phyloP scores from a whole-genome alignment of 2,113 vertebrate species.

The Ammospiza nelsoni region DNA sequence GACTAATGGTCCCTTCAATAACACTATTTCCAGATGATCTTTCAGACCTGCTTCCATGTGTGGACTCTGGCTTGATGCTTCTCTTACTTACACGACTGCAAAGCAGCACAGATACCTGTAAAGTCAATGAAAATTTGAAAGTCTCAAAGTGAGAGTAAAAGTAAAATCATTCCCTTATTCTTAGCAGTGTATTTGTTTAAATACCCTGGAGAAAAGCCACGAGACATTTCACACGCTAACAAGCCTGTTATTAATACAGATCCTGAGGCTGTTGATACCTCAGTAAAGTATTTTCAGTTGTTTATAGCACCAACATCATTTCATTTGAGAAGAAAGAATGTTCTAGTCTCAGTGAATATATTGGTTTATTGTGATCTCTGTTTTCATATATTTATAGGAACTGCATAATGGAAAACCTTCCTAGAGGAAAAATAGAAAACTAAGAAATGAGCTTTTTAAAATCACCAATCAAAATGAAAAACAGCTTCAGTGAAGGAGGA shows the following conservation, averaged over 20 bases:
- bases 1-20: neutral
- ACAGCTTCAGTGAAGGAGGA: slow-evolving; percentile 15
- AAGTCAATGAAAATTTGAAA: neutral
- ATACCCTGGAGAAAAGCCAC: slow-evolving; percentile 9
- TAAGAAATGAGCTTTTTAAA: slow-evolving; percentile 52
- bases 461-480: slow-evolving; percentile 54
- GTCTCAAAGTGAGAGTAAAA: neutral
- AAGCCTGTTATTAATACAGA: slow-evolving; percentile 34
- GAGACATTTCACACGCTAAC: slow-evolving; percentile 24
- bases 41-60: neutral
- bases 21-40: neutral
- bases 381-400: slow-evolving; percentile 27
- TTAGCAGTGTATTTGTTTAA: slow-evolving; percentile 14
- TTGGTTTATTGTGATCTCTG: slow-evolving; percentile 12
- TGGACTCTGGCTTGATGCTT: neutral
- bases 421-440: slow-evolving; percentile 28
- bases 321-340: slow-evolving; percentile 15
- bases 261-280: neutral
- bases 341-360: neutral
- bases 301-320: slow-evolving; percentile 1
- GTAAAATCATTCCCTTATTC: neutral
- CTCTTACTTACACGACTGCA: neutral
- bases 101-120: neutral
- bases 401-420: slow-evolving; percentile 19
- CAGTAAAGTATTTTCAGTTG: slow-evolving; percentile 14